Conservation (phyloP, 1,140 invertebrate species). For the Sipha flava region DNA sequence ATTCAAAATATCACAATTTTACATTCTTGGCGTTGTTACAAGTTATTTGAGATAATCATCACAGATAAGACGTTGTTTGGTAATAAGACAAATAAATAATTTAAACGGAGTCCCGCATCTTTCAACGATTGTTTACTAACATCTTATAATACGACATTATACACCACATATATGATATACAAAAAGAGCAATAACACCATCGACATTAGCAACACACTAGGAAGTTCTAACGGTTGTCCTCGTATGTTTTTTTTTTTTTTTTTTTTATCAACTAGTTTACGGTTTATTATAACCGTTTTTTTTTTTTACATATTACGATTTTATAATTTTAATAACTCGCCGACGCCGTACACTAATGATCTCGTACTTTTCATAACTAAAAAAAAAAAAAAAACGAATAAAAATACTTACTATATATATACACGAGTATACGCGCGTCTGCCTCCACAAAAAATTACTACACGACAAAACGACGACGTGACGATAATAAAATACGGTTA, state of each 20-base stretch:
- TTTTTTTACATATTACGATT: background rate
- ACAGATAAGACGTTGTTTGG: too few species aligned
- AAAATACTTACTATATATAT: background rate
- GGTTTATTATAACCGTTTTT: too few species aligned
- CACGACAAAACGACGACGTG: too few species aligned
- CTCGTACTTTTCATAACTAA: background rate
- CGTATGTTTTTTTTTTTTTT: background rate
- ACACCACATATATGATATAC: background rate
- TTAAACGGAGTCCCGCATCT: too few species aligned
- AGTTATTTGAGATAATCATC: too few species aligned
- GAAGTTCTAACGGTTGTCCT: background rate
- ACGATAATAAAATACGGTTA: too few species aligned
- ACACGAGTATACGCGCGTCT: too few species aligned
- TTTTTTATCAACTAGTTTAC: background rate
- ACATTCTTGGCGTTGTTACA: too few species aligned
- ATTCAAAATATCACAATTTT: too few species aligned
- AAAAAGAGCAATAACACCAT: background rate
- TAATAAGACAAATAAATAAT: too few species aligned
- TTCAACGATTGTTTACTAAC: background rate
- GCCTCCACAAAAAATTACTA: too few species aligned
- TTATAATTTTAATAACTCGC: background rate
- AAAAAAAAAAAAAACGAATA: background rate
- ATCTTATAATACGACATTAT: too few species aligned
- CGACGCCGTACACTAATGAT: background rate
- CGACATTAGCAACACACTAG: background rate